phyloP scores from a whole-genome alignment of 2,888 invertebrate genomes.

The Scaptomyza parva region DNA sequence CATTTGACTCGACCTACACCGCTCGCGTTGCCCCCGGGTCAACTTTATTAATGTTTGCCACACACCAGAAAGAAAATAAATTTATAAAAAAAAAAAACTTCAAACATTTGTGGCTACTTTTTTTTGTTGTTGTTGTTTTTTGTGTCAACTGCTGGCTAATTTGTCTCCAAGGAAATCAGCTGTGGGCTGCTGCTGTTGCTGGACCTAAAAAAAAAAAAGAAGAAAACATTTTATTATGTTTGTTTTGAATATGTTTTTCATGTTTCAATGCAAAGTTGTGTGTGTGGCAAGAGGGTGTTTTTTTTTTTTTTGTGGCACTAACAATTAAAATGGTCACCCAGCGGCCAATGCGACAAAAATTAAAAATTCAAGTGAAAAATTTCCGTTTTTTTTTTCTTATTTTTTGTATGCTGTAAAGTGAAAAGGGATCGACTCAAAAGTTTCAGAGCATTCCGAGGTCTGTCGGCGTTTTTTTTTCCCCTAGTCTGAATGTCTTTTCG shows the following conservation, averaged over 20 bases:
- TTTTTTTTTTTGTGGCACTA: constrained; percentile 24
- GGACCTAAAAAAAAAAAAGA: neutral
- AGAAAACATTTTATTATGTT: constrained; percentile 55
- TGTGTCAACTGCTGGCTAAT: constrained; percentile 72
- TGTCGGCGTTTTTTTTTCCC: neutral
- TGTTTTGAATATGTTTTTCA: constrained; percentile 62
- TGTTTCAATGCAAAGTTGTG: constrained; percentile 12
- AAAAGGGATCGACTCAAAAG: constrained; percentile 12
- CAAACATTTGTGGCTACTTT: constrained; percentile 45
- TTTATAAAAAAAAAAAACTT: constrained; percentile 13
- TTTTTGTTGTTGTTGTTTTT: too few species aligned
- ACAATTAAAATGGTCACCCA: constrained; percentile 48
- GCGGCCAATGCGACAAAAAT: constrained; percentile 48
- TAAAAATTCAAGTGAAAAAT: constrained; percentile 41
- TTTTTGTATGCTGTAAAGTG: neutral
- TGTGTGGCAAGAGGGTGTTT: constrained; percentile 9
- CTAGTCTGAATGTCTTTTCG: too few species aligned
- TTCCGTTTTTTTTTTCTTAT: neutral
- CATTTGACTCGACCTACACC: constrained; percentile 36
- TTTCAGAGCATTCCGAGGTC: neutral
- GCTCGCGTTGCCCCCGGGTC: constrained; percentile 8
- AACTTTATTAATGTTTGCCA: constrained; percentile 66
- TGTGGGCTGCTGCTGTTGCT: constrained; percentile 46
- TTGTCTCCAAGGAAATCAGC: constrained; percentile 77
- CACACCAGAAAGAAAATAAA: constrained; percentile 11